These are phyloP conservation scores for Drepanosiphum platanoidis DNA, from an alignment of 2,888 invertebrate species.

Conservation along the genomic window DNA sequence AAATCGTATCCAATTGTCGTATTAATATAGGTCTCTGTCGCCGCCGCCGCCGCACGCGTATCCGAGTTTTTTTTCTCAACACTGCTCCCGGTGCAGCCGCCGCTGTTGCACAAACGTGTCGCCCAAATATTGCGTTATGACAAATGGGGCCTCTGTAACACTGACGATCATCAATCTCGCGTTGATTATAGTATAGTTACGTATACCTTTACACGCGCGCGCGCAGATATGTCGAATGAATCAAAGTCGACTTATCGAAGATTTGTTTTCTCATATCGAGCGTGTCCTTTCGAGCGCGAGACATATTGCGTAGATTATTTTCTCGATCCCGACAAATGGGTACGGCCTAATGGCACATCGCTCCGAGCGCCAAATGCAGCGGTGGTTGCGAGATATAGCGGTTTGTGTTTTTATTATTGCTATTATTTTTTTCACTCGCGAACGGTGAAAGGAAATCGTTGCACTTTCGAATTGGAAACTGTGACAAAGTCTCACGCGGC, in stretches of 20 bases:
- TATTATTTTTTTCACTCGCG: not conserved
- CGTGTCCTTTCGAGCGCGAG: not conserved
- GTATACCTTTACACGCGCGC: too few species aligned
- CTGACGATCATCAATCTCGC: not conserved
- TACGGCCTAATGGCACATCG: not conserved
- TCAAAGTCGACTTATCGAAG: not conserved
- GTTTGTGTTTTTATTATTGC: not conserved
- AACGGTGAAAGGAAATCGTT: slow-evolving; percentile 52
- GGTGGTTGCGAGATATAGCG: slow-evolving; percentile 20
- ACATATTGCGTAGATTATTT: not conserved
- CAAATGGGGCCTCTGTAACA: not conserved
- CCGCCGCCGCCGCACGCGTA: not conserved
- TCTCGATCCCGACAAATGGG: not conserved
- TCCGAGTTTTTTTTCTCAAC: not conserved
- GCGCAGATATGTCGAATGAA: not conserved
- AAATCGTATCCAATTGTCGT: too few species aligned
- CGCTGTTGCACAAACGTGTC: not conserved
- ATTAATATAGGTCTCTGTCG: not conserved
- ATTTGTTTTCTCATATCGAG: not conserved
- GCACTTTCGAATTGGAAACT: slow-evolving; percentile 59
- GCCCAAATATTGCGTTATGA: not conserved
- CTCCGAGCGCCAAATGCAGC: not conserved
- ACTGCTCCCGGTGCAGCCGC: not conserved
- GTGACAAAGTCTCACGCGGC: slow-evolving; percentile 33
- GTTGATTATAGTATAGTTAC: not conserved